These are phyloP conservation scores for Euwallacea similis DNA, from an alignment of 1,140 invertebrate genomes.

Conservation along the genomic window DNA sequence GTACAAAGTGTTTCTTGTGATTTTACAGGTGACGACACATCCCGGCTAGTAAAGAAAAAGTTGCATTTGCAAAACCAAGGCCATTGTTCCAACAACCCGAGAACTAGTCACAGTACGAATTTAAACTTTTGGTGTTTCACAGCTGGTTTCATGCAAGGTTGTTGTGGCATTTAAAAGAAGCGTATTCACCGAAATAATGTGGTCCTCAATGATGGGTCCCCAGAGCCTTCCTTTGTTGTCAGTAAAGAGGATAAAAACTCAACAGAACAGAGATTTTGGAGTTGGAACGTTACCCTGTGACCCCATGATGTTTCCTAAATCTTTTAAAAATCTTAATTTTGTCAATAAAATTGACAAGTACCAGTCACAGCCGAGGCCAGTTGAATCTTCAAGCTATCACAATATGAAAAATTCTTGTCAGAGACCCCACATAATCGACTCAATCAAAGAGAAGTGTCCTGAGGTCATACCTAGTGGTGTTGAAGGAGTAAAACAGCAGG, in stretches of 20 bases:
- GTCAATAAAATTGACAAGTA: conserved; percentile 36
- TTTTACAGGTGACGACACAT: neutral
- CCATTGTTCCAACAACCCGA: conserved; percentile 8
- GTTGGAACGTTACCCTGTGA: conserved; percentile 1
- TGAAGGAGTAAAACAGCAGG: neutral
- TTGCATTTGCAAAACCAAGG: conserved; percentile 10
- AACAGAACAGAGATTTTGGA: conserved; percentile 14
- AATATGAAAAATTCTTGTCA: conserved; percentile 28
- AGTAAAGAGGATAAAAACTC: neutral
- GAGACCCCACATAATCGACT: conserved; percentile 15
- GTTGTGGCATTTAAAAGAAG: conserved; percentile 17
- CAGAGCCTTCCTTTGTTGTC: neutral
- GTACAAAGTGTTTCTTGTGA: conserved; percentile 16
- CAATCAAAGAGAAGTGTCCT: conserved; percentile 29
- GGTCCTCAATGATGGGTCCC: conserved; percentile 9
- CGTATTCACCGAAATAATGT: conserved; percentile 20
- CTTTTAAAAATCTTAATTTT: conserved; percentile 40
- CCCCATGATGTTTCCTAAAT: conserved; percentile 17
- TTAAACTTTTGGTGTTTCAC: conserved; percentile 19
- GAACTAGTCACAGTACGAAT: conserved; percentile 9
- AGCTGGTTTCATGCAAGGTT: conserved; percentile 3
- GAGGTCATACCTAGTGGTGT: conserved; percentile 16
- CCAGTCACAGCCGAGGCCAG: conserved; percentile 7
- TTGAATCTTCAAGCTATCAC: conserved; percentile 7
- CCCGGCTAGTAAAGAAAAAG: conserved; percentile 27